Evolutionary conservation across 2,113 vertebrate species (phyloP).

Genomic region (Proteles cristata): DNA sequence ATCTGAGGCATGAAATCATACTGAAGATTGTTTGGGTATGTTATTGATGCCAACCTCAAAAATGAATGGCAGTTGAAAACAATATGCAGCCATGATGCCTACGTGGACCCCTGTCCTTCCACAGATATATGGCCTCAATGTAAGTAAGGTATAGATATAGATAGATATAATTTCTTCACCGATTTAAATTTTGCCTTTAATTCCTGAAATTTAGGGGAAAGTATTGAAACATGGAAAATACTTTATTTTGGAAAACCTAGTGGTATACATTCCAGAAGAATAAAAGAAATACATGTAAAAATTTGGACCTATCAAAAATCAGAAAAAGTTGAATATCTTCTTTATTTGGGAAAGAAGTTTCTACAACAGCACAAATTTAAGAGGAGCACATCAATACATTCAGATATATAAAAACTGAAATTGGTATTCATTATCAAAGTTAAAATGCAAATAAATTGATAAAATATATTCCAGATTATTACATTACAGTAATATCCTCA

Average conservation of each 20-base stretch:
- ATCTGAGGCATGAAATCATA: conserved; percentile 63
- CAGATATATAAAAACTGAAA: background rate
- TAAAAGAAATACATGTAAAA: background rate
- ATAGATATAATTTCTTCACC: background rate
- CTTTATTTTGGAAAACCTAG: background rate
- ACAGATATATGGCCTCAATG: conserved; percentile 49
- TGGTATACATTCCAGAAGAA: background rate
- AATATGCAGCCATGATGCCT: conserved; percentile 1
- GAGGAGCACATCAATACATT: background rate
- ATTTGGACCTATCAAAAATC: background rate
- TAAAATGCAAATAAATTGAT: background rate
- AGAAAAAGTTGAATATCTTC: background rate
- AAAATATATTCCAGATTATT: background rate
- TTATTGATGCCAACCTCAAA: conserved; percentile 50
- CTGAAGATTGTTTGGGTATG: conserved; percentile 47
- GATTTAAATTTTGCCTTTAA: background rate
- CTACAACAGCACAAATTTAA: background rate
- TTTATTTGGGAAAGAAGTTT: background rate
- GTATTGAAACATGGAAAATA: conserved; percentile 3
- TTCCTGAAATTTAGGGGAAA: background rate
- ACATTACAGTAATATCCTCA: background rate
- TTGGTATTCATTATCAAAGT: background rate
- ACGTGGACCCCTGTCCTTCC: conserved; percentile 56
- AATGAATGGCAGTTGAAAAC: conserved; percentile 65
- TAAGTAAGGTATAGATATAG: background rate